phyloP scores from a whole-genome alignment of 2,888 invertebrate species.

The Mellilla xanthometata region DNA sequence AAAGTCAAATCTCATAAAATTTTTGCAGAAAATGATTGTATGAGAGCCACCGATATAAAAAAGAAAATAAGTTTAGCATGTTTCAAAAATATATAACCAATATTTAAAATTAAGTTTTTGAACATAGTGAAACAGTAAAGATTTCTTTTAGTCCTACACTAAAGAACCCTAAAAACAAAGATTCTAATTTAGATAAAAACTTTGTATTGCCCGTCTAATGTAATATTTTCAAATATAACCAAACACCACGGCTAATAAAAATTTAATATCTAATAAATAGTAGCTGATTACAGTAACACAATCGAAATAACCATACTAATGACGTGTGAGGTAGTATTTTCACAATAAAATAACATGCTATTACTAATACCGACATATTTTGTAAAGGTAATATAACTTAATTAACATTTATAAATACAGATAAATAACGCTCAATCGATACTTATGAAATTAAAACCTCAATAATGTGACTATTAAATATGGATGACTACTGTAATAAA shows the following conservation, averaged over 20 bases:
- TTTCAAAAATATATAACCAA: no score
- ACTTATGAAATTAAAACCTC: slow-evolving; percentile 1
- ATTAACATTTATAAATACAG: slow-evolving; percentile 5
- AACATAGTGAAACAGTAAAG: no score
- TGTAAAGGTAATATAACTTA: slow-evolving; percentile 27
- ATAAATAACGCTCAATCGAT: slow-evolving; percentile 6
- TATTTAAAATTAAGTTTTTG: no score
- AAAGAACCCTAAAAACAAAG: no score
- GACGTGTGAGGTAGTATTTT: background rate
- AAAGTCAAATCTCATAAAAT: no score
- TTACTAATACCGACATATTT: slow-evolving; percentile 21
- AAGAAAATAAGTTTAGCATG: no score
- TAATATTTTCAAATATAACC: background rate
- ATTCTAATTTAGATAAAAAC: no score
- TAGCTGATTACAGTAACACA: background rate
- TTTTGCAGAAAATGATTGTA: no score
- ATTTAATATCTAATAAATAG: background rate
- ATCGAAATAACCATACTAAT: background rate
- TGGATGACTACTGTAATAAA: slow-evolving; percentile 2
- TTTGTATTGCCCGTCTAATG: no score
- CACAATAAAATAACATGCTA: background rate
- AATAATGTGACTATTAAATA: slow-evolving; percentile 3
- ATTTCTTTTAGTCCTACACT: no score
- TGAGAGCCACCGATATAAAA: no score
- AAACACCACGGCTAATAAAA: background rate